These are phyloP conservation scores for Decapterus maruadsi DNA, from an alignment of 2,797 vertebrate genomes.

Conservation along the genomic window DNA sequence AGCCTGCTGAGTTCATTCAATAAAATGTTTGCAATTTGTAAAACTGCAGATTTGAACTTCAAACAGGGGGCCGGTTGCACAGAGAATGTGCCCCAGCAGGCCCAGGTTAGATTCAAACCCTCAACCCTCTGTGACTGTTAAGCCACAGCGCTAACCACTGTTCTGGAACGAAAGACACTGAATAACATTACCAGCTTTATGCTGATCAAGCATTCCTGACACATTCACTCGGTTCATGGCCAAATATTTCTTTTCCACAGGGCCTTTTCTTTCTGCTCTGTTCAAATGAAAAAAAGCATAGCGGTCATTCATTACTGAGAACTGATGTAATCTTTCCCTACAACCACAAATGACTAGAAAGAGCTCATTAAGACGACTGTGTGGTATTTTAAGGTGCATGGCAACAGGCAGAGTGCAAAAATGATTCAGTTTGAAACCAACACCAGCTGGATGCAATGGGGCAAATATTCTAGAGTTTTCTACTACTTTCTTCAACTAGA, in stretches of 20 bases:
- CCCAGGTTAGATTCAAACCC: constrained; percentile 3
- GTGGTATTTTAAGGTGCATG: constrained; percentile 39
- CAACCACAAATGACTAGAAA: constrained; percentile 47
- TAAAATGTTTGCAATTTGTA: constrained; percentile 5
- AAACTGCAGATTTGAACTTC: neutral
- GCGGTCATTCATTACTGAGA: constrained; percentile 33
- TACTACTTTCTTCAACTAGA: neutral
- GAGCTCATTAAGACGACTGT: constrained; percentile 48
- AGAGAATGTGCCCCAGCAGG: neutral
- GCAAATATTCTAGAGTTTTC: neutral
- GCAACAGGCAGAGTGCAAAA: constrained; percentile 11
- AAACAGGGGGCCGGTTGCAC: neutral
- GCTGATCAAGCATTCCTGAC: constrained; percentile 53
- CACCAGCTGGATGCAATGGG: neutral
- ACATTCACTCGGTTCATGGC: constrained; percentile 31
- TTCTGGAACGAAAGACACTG: constrained; percentile 24
- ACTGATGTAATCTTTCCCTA: constrained; percentile 24
- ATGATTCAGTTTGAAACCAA: constrained; percentile 16
- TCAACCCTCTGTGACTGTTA: constrained; percentile 1
- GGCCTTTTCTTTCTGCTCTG: constrained; percentile 24
- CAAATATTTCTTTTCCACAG: constrained; percentile 30
- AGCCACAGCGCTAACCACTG: constrained; percentile 29
- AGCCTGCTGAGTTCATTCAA: neutral
- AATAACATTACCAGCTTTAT: constrained; percentile 46
- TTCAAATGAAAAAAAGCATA: constrained; percentile 25